Evolutionary conservation across 2,113 vertebrate species (phyloP).

Genomic region (Isichthys henryi): DNA sequence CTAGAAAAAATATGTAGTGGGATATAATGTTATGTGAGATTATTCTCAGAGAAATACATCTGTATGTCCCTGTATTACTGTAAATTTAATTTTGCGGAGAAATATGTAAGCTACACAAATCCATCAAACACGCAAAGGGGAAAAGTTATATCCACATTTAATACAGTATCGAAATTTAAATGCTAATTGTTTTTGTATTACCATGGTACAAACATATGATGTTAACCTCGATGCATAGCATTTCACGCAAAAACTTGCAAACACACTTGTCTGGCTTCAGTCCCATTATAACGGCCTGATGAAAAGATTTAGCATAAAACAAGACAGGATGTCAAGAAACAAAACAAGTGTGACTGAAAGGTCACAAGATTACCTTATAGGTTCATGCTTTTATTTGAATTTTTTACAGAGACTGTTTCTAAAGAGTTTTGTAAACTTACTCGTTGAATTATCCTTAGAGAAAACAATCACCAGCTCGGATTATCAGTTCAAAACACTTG

Average conservation of each 20-base stretch:
- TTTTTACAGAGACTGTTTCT: background rate
- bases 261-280: background rate
- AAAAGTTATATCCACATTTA: background rate
- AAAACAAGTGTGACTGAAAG: background rate
- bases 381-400: background rate
- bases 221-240: background rate
- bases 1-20: background rate
- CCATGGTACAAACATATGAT: background rate
- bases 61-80: background rate
- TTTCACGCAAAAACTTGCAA: background rate
- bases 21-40: background rate
- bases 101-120: background rate
- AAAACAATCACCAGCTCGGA: background rate
- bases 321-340: background rate
- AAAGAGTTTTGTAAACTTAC: background rate
- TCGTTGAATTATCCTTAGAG: background rate
- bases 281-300: background rate
- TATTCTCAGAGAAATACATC: background rate
- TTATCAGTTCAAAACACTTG: background rate
- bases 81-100: background rate
- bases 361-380: background rate
- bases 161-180: background rate
- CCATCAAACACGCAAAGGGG: background rate
- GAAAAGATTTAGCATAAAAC: background rate
- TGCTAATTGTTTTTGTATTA: background rate